phyloP scores from a whole-genome alignment of 2,113 vertebrate species.

The Daphoenositta chrysoptera region DNA sequence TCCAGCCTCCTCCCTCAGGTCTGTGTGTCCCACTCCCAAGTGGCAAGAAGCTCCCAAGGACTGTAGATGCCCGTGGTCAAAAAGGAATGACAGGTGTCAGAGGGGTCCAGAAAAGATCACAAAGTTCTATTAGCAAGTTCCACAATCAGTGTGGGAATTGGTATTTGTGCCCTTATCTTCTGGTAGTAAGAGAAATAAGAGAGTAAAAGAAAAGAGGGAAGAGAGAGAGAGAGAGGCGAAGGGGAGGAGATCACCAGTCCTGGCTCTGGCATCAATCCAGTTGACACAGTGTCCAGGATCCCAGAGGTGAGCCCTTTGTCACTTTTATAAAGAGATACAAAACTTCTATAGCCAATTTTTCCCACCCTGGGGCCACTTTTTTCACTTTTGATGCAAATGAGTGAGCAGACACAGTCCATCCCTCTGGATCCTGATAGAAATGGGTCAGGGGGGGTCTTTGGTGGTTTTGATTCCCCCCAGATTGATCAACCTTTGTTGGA shows the following conservation, averaged over 20 bases:
- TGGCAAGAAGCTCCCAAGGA: not conserved
- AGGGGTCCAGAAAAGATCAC: not conserved
- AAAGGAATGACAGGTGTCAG: not conserved
- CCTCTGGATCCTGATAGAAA: not conserved
- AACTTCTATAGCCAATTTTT: not conserved
- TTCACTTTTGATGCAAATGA: not conserved
- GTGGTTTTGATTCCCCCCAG: not conserved
- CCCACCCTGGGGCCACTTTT: not conserved
- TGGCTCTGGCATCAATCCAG: accelerated
- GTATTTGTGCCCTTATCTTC: not conserved
- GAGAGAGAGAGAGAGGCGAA: not conserved
- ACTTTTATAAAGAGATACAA: no score
- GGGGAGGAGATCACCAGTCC: not conserved
- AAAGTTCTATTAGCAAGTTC: not conserved
- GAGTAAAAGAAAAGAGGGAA: not conserved
- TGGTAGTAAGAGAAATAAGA: not conserved
- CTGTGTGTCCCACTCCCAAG: not conserved
- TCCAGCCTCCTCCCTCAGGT: not conserved
- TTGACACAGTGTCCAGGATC: not conserved
- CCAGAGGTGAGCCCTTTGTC: not conserved
- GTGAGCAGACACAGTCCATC: not conserved
- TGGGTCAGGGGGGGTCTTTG: not conserved
- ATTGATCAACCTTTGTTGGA: not conserved
- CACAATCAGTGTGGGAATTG: not conserved
- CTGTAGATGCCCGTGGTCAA: accelerated